These are phyloP conservation scores for Rhynchotus rufescens DNA, from an alignment of 2,797 vertebrate genomes.

Conservation along the genomic window DNA sequence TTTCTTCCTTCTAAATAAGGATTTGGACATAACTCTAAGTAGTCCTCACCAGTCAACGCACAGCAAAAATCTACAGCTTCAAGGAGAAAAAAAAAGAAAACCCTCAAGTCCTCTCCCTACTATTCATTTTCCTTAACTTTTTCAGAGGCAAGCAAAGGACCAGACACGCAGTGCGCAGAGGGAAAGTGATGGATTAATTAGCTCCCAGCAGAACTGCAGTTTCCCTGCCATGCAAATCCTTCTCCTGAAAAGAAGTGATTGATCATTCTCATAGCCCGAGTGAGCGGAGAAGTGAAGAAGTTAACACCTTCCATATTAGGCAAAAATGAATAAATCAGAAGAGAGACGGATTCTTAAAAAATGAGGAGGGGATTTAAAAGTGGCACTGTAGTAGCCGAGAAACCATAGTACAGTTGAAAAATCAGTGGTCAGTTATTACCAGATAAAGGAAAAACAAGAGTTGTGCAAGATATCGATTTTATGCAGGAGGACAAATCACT, in stretches of 20 bases:
- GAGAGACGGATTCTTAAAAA: neutral
- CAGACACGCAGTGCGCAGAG: neutral
- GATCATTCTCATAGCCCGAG: neutral
- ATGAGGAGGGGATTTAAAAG: conserved; percentile 10
- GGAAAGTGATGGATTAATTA: conserved; percentile 11
- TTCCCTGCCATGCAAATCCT: neutral
- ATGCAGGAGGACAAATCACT: neutral
- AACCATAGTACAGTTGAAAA: neutral
- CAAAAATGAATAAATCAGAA: conserved; percentile 14
- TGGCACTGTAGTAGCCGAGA: neutral
- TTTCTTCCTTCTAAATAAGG: neutral
- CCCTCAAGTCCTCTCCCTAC: neutral
- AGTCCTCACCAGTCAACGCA: neutral
- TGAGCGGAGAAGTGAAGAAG: neutral
- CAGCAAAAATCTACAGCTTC: neutral
- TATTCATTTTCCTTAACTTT: conserved; percentile 10
- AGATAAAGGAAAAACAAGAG: neutral
- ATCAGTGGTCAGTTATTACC: neutral
- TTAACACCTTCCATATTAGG: neutral
- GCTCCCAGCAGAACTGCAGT: conserved; percentile 54
- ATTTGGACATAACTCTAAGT: neutral
- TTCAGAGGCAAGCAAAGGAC: conserved; percentile 1
- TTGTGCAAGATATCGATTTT: neutral
- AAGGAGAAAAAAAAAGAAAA: neutral
- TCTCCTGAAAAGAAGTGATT: conserved; percentile 29